A percentile compares a stretch with the other conserved stretches of the same genome.
Evolutionary conservation across 2,797 vertebrate genomes (phyloP).

Genomic region (Delichon dasypus): DNA sequence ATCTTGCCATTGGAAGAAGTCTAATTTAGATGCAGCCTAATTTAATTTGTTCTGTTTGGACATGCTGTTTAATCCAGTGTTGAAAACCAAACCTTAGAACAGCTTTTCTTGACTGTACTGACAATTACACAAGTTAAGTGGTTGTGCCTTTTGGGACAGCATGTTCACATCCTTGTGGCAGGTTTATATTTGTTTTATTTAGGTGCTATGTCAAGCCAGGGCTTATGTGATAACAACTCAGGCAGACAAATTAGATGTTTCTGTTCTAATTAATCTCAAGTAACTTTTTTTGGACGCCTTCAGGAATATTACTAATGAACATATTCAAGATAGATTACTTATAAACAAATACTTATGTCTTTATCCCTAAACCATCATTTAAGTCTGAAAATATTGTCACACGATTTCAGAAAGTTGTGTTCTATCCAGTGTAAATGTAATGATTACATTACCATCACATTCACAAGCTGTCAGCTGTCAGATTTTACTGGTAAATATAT

Average conservation of each 20-base stretch:
- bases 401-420: conserved; percentile 32
- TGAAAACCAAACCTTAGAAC: conserved; percentile 67
- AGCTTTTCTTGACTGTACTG: conserved; percentile 61
- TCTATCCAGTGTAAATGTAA: conserved; percentile 52
- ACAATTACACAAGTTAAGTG: conserved; percentile 64
- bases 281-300: conserved; percentile 49
- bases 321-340: conserved; percentile 55
- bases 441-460: conserved; percentile 65
- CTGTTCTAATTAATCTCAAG: conserved; percentile 70
- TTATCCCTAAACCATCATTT: conserved; percentile 53
- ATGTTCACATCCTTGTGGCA: conserved; percentile 41
- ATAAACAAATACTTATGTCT: conserved; percentile 65
- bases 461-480: conserved; percentile 68
- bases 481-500: conserved; percentile 66
- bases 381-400: conserved; percentile 57
- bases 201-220: conserved; percentile 68
- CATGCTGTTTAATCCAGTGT: conserved; percentile 61
- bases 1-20: conserved; percentile 67
- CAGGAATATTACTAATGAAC: conserved; percentile 64
- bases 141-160: conserved; percentile 49
- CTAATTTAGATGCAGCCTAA: conserved; percentile 74
- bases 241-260: conserved; percentile 63
- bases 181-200: conserved; percentile 67
- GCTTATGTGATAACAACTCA: conserved; percentile 49
- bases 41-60: conserved; percentile 78